phyloP scores from a whole-genome alignment of 2,113 vertebrate genomes.

The Phyllostomus hastatus region DNA sequence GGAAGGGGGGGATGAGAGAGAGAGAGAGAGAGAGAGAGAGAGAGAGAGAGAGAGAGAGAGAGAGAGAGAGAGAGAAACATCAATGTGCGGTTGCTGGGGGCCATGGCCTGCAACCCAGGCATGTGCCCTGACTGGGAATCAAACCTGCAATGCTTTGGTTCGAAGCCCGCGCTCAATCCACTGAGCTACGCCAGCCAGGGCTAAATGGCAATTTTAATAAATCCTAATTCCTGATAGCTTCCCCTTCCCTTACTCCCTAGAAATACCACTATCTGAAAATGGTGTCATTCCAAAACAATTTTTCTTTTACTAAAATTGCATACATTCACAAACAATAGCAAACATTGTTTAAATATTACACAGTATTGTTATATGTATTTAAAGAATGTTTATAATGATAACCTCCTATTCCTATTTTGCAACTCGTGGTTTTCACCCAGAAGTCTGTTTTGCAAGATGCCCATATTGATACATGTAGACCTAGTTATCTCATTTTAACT shows the following conservation, averaged over 20 bases:
- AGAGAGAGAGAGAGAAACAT: too few species aligned
- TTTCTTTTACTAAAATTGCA: background rate
- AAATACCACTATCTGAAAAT: background rate
- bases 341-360: background rate
- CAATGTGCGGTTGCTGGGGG: too few species aligned
- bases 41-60: too few species aligned
- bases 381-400: background rate
- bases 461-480: background rate
- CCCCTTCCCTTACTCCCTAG: background rate
- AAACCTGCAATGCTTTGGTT: too few species aligned
- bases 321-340: background rate
- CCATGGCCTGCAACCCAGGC: too few species aligned
- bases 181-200: too few species aligned
- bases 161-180: too few species aligned
- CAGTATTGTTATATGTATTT: background rate
- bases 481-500: constrained; percentile 9
- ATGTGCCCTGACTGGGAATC: too few species aligned
- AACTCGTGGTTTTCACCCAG: background rate
- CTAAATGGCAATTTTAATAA: background rate
- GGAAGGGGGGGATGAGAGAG: too few species aligned
- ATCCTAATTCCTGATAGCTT: background rate
- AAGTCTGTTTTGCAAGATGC: background rate
- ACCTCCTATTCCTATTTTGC: background rate
- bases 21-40: too few species aligned
- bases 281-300: background rate